These are phyloP conservation scores for Parauchenoglanis punctatus DNA, from an alignment of 2,797 vertebrate genomes.

Conservation along the genomic window DNA sequence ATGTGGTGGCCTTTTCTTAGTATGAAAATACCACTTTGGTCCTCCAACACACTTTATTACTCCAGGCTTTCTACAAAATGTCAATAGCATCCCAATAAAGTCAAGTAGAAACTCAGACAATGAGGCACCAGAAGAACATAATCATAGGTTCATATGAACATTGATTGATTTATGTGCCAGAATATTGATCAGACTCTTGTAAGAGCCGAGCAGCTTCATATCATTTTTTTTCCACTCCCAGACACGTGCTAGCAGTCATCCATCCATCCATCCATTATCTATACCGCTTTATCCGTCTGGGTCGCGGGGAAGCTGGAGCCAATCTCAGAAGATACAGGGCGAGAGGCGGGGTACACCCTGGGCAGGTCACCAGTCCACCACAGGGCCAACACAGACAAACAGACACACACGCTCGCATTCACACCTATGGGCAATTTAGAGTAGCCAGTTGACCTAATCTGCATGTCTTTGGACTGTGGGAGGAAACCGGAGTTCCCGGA, in stretches of 20 bases:
- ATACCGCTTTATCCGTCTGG: too few relatives aligned
- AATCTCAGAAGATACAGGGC: too few relatives aligned
- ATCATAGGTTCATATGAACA: conserved; percentile 4
- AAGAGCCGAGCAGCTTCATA: neutral
- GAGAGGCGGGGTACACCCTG: too few relatives aligned
- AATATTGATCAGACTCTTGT: conserved; percentile 21
- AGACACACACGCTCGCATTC: too few relatives aligned
- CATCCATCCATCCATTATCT: too few relatives aligned
- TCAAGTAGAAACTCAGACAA: conserved; percentile 17
- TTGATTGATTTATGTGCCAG: conserved; percentile 20
- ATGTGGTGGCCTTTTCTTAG: neutral
- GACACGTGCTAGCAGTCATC: neutral
- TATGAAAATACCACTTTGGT: neutral
- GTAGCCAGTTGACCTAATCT: too few relatives aligned
- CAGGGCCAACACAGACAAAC: too few relatives aligned
- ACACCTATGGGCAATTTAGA: too few relatives aligned
- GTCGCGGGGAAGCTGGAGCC: too few relatives aligned
- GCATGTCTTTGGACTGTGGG: too few relatives aligned
- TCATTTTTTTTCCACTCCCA: neutral
- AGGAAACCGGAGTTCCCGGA: too few relatives aligned
- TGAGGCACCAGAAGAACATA: conserved; percentile 14
- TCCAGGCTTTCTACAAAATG: neutral
- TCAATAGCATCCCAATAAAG: neutral
- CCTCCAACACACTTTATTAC: neutral
- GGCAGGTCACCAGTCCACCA: too few relatives aligned